Evolutionary conservation across 2,797 vertebrate species (phyloP).

Genomic region (Eulemur rubriventer): DNA sequence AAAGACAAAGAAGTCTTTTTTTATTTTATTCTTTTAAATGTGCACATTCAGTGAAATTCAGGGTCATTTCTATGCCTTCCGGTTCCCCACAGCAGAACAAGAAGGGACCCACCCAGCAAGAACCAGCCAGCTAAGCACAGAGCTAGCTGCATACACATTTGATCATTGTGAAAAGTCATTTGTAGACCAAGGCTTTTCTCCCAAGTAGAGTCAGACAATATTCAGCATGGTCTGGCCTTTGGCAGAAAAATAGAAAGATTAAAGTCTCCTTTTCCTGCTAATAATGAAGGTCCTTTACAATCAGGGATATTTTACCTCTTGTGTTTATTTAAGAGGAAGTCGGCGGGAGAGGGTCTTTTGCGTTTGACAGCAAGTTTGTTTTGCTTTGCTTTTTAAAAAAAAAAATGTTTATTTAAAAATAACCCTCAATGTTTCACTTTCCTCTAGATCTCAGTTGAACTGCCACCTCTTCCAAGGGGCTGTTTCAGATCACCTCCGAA

Average conservation of each 20-base stretch:
- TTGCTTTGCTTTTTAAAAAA: background rate
- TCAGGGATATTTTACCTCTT: background rate
- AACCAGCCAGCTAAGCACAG: background rate
- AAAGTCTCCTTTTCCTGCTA: background rate
- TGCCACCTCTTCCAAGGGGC: background rate
- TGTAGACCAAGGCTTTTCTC: background rate
- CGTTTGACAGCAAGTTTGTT: background rate
- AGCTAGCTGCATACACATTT: background rate
- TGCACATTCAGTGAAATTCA: background rate
- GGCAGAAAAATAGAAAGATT: background rate
- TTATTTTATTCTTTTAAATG: background rate
- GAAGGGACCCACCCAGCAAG: background rate
- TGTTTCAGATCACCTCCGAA: background rate
- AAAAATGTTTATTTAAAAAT: slow-evolving; percentile 34
- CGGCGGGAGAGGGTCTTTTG: background rate
- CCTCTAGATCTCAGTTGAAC: background rate
- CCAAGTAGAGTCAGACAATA: background rate
- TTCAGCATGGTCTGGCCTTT: background rate
- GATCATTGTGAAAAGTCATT: background rate
- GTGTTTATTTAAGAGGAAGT: background rate
- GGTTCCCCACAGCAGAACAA: background rate
- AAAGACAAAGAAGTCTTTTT: background rate
- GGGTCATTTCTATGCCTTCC: background rate
- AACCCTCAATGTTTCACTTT: background rate
- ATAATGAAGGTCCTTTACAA: background rate